A percentile compares a stretch with the other conserved stretches of the same genome.
phyloP scores from a whole-genome alignment of 2,797 vertebrate genomes.

The Margarornis squamiger region DNA sequence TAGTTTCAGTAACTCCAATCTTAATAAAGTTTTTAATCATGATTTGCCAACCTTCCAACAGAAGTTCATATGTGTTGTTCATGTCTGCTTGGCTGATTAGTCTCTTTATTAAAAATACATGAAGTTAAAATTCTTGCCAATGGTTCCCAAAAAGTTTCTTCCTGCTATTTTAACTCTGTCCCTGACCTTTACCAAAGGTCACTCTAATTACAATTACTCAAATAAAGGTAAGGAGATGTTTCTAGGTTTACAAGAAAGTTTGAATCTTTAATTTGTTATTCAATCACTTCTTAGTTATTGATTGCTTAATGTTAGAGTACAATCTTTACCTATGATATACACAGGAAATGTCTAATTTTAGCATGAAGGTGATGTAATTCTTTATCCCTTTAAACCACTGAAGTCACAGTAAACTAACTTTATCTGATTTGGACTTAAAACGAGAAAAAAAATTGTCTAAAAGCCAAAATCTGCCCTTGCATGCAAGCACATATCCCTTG shows the following conservation, averaged over 20 bases:
- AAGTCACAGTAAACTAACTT: neutral
- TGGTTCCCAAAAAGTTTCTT: neutral
- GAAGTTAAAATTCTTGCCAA: neutral
- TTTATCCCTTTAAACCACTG: neutral
- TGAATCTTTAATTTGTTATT: neutral
- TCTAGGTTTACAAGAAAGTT: neutral
- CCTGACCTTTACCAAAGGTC: neutral
- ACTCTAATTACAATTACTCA: neutral
- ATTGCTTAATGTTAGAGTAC: neutral
- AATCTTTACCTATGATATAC: neutral
- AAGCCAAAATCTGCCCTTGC: neutral
- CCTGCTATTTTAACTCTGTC: neutral
- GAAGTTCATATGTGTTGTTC: neutral
- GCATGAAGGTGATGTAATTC: neutral
- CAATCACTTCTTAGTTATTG: neutral
- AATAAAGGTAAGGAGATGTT: neutral
- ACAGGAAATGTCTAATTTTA: neutral
- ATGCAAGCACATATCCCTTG: neutral
- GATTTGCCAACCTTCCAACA: neutral
- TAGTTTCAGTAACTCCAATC: neutral
- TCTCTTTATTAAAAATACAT: neutral
- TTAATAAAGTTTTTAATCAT: neutral
- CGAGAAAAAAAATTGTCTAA: neutral
- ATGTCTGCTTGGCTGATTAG: neutral
- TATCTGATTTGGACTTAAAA: neutral